A percentile compares a stretch with the other conserved stretches of the same genome.
phyloP scores from a whole-genome alignment of 2,113 vertebrate species.

The Burhinus oedicnemus region DNA sequence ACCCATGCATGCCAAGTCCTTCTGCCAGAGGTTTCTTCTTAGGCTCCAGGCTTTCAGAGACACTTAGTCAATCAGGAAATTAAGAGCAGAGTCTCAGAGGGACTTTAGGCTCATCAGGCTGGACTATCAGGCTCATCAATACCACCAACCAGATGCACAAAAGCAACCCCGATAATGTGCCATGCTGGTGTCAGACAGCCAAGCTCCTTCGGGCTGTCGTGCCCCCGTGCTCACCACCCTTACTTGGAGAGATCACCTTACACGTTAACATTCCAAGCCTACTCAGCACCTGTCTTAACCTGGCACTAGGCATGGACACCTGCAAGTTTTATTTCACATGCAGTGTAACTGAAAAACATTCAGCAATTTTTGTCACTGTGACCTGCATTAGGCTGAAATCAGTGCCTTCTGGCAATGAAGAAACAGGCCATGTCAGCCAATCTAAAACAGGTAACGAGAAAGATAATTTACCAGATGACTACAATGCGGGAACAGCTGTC shows the following conservation, averaged over 20 bases:
- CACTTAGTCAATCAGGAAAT: background rate
- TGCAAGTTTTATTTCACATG: fast-evolving
- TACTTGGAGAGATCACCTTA: background rate
- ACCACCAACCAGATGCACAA: background rate
- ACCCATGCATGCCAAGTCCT: no score
- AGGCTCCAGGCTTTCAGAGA: background rate
- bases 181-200: background rate
- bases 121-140: background rate
- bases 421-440: background rate
- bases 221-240: fast-evolving
- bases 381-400: background rate
- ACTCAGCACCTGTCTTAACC: background rate
- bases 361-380: background rate
- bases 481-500: background rate
- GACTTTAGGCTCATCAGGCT: background rate
- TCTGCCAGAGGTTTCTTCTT: background rate
- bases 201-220: background rate
- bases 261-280: background rate
- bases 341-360: fast-evolving
- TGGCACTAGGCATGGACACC: background rate
- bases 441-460: background rate
- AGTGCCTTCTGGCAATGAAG: background rate
- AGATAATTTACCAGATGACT: background rate
- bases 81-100: background rate
- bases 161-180: background rate